Evolutionary conservation across 2,797 vertebrate genomes (phyloP), one percentile per base, ranked within the genome.

Genomic region (Pristis pectinata): DNA sequence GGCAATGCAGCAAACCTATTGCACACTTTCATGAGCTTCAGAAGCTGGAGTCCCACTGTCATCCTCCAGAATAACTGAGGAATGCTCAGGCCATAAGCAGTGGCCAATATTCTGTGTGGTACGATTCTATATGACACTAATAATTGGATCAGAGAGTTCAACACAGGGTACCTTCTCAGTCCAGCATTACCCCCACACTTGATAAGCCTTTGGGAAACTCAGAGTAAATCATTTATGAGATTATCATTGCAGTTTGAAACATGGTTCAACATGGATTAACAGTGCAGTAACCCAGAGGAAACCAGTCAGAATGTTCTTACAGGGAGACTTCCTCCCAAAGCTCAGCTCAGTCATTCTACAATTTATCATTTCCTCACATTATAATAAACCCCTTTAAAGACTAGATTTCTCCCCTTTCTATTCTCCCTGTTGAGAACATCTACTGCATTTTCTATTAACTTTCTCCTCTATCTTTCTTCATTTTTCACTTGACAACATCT

Each of bases 221-320:
- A 61, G 34, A 56, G 30, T 61, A 89, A 89, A 89, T 61, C 85
- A 61, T 89, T 89, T 59, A 61, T 87, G 53, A 87, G 49, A 87
- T 83, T 27, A 17, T 61, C 85, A 59, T 34, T 53, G n/a, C 34
- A 1, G 34, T 61, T n/a, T 89, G 53, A 30, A 61, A 59, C 34
- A 59, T 59, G 61, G 34, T 89, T 89, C 56, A 53, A 61, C 83
- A 89, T 89, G 85, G 34, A 89, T 89, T 89, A 61, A 61, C 85
- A 34, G 56, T 19, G 85, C 56, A n/a, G 11, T 89, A 85, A 59
- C 85, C 82, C 56, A 30, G 22, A 53, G 49, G 56, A 85, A 27
- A 82, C 9, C 56, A 56, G 85, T 89, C 56, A 17, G 53, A 34
- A n/a, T 4, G 3, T 59, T 87, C 59, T n/a, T 17, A 30, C 83